Conservation (phyloP, 2,888 invertebrate species). For the Crossocerus cetratus region DNA sequence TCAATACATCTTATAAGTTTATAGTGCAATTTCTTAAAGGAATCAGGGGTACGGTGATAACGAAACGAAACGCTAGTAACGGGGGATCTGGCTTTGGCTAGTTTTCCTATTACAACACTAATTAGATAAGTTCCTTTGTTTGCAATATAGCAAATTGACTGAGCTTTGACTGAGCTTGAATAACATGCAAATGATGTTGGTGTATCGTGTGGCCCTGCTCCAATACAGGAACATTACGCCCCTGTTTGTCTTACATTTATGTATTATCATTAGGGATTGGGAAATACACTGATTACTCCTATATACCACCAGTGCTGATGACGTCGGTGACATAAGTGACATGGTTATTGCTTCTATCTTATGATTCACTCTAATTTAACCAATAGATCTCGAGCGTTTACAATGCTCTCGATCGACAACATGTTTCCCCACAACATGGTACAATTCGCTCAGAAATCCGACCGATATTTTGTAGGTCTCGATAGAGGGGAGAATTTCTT, state of each 20-base stretch:
- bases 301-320: constrained; percentile 41
- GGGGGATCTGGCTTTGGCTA: neutral
- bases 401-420: neutral
- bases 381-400: constrained; percentile 14
- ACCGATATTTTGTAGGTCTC: too few relatives aligned
- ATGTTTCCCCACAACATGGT: too few relatives aligned
- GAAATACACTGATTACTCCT: constrained; percentile 54
- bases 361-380: constrained; percentile 24
- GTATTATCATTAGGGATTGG: constrained; percentile 59
- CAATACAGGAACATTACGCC: constrained; percentile 51
- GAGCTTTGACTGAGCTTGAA: neutral
- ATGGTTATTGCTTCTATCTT: constrained; percentile 32
- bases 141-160: neutral
- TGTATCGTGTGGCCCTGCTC: constrained; percentile 36
- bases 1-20: constrained; percentile 1
- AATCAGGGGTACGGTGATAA: neutral
- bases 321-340: constrained; percentile 59
- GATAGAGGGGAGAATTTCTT: too few relatives aligned
- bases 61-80: too few relatives aligned
- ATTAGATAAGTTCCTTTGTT: neutral
- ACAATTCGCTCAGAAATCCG: too few relatives aligned
- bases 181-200: neutral
- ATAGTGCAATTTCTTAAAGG: neutral
- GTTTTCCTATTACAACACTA: neutral
- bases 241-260: constrained; percentile 42